Conservation (phyloP, 2,113 vertebrate species). For the Xenopus tropicalis region DNA sequence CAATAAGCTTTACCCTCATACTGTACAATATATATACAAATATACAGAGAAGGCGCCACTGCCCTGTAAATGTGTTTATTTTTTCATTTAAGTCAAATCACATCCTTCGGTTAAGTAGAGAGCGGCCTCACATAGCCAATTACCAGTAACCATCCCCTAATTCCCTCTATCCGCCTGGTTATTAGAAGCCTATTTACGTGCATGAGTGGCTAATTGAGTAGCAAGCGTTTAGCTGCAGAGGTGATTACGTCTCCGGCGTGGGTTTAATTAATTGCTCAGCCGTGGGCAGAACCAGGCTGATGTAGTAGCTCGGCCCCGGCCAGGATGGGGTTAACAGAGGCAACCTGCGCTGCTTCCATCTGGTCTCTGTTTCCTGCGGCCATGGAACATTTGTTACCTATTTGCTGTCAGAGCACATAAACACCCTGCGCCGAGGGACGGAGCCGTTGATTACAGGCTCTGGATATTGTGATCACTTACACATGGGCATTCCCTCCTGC, state of each 20-base stretch:
- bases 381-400: neutral
- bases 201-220: neutral
- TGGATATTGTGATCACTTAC: too few relatives aligned
- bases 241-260: neutral
- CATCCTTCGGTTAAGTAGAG: too few relatives aligned
- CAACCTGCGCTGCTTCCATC: neutral
- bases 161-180: accelerated
- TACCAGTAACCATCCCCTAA: neutral
- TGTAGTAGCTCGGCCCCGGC: neutral
- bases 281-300: neutral
- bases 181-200: accelerated
- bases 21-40: too few relatives aligned
- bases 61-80: too few relatives aligned
- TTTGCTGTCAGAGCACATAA: neutral
- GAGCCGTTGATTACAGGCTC: too few relatives aligned
- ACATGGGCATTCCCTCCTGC: too few relatives aligned
- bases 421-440: too few relatives aligned
- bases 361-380: neutral
- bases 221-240: neutral
- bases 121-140: neutral
- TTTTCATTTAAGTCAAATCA: too few relatives aligned
- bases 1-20: too few relatives aligned
- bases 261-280: neutral
- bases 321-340: neutral
- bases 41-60: too few relatives aligned